Evolutionary conservation across 2,797 vertebrate genomes (phyloP), one percentile per base, ranked within the genome.

Genomic region (Nannoperca obscura): DNA sequence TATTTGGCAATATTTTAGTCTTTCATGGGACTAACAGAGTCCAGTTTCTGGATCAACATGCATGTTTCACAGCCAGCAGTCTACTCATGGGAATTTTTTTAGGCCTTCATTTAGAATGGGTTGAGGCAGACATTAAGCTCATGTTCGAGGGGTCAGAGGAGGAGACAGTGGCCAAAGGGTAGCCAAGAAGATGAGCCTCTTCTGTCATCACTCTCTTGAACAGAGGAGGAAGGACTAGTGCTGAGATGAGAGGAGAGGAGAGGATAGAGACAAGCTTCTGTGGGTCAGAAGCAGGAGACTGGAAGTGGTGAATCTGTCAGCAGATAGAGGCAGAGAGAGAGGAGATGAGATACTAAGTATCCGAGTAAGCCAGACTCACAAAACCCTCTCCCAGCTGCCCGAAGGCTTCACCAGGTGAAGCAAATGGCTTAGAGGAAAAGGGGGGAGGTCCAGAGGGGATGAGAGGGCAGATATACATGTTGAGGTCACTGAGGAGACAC

Each of bases 1-100:
- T 15, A 15, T 61, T 42, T 47, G 19, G 6, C 15, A 65, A 9
- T 70, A 22, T 61, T n/a, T 53, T 2, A 24, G 13, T 78, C 13
- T 27, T 65, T 52, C 17, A 34, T 74, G 19, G 34, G 24, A 36
- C 8, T 12, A 49, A 15, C 17, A 42, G 3, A 63, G 50, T 58
- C 17, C 30, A 68, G 17, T 65, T 49, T 61, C 53, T 66, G n/a
- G 7, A 72, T 49, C 0, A 5, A 3, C 38, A 52, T 1, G 0
- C 13, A 69, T 87, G 84, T 67, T 88, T 84, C 62, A 74, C 55
- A 74, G 74, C 61, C 87, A 90, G 85, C 86, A 86, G 54, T 88
- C 82, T 54, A 42, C 53, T 85, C 49, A 69, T 77, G 80, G 72
- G 81, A 82, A 81, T 78, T 58, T 64, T 84, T 74, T 74, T 66